Conservation (phyloP, 2,888 invertebrate species). For the Clistopyga incitator region DNA sequence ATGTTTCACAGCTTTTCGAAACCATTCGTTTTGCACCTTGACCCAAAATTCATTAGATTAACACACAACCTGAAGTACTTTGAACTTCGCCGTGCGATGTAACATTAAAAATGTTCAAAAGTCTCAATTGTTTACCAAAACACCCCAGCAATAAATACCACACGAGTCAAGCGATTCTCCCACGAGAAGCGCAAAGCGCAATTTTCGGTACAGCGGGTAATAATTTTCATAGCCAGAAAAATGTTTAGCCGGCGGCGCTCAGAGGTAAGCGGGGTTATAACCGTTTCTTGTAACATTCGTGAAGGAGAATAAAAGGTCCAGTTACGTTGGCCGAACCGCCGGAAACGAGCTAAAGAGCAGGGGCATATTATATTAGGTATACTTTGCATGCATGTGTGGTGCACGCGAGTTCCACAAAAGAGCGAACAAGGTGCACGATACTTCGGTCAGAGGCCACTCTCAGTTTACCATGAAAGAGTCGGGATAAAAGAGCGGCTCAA, state of each 20-base stretch:
- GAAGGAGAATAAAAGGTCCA: constrained; percentile 18
- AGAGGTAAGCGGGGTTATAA: constrained; percentile 39
- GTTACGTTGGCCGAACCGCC: neutral
- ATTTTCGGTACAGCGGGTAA: no score
- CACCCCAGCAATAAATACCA: no score
- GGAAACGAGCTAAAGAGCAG: constrained; percentile 3
- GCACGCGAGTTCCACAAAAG: constrained; percentile 5
- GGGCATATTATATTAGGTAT: constrained; percentile 26
- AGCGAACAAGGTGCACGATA: neutral
- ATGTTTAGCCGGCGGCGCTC: constrained; percentile 6
- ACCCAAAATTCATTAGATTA: no score
- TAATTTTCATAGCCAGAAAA: neutral
- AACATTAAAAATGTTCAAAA: no score
- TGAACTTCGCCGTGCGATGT: no score
- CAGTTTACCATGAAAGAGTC: neutral
- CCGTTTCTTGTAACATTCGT: constrained; percentile 65
- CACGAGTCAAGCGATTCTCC: no score
- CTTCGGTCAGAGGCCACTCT: constrained; percentile 12
- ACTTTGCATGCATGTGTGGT: constrained; percentile 6
- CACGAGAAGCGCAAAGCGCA: no score
- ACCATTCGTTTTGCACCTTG: no score
- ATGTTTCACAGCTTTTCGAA: no score
- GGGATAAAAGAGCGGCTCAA: constrained; percentile 18
- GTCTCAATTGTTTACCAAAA: no score
- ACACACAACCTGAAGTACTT: no score